These are phyloP conservation scores for Pristionchus fissidentatus DNA, from an alignment of 2,888 invertebrate genomes.

Conservation along the genomic window DNA sequence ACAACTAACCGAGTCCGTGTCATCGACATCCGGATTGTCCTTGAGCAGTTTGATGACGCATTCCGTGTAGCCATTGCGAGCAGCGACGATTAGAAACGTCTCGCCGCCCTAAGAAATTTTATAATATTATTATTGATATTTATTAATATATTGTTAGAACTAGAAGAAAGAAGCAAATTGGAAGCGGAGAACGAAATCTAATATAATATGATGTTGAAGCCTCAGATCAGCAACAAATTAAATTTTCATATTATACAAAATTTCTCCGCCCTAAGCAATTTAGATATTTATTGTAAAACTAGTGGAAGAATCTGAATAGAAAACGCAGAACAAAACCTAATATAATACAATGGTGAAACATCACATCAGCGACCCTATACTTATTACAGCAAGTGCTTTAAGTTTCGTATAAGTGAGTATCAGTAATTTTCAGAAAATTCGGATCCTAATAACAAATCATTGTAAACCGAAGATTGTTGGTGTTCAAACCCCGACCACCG, in stretches of 20 bases:
- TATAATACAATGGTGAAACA: not conserved
- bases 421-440: not conserved
- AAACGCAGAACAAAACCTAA: not conserved
- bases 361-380: not conserved
- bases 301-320: too few relatives aligned
- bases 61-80: constrained; percentile 83
- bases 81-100: constrained; percentile 71
- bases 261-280: too few relatives aligned
- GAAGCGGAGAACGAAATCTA: not conserved
- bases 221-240: not conserved
- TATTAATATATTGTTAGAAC: not conserved
- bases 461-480: too few relatives aligned
- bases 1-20: constrained; percentile 69
- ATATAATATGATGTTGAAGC: not conserved
- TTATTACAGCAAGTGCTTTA: too few relatives aligned
- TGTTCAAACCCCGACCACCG: too few relatives aligned
- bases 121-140: not conserved
- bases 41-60: constrained; percentile 83
- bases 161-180: not conserved
- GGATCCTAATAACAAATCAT: too few relatives aligned
- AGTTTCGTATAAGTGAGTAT: too few relatives aligned
- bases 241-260: too few relatives aligned
- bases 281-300: too few relatives aligned
- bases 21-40: constrained; percentile 66
- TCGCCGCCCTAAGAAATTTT: constrained; percentile 67